Conservation (phyloP, 1,140 invertebrate genomes). For the Drosophila tani region DNA sequence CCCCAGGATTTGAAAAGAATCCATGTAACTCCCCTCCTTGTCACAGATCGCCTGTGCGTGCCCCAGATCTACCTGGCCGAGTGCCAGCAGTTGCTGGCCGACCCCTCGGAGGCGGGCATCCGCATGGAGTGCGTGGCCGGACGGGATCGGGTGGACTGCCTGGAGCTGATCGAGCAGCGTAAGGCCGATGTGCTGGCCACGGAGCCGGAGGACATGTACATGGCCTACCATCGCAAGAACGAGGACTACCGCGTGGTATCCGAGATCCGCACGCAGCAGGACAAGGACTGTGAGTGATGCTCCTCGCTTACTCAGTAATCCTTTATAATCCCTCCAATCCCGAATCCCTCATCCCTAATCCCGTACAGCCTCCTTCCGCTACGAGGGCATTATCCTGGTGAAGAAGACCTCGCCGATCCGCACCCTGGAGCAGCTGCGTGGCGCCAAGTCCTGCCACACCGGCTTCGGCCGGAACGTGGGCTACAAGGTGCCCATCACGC, state of each 20-base stretch:
- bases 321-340: too few species aligned
- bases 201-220: slow-evolving; percentile 92
- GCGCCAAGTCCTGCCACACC: slow-evolving; percentile 92
- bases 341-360: too few species aligned
- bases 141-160: slow-evolving; percentile 91
- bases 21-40: too few species aligned
- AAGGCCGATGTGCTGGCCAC: slow-evolving; percentile 92
- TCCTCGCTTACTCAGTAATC: too few species aligned
- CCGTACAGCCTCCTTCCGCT: slow-evolving; percentile 88
- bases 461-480: slow-evolving; percentile 92
- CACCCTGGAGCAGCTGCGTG: slow-evolving; percentile 88
- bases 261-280: slow-evolving; percentile 87
- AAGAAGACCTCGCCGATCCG: slow-evolving; percentile 89
- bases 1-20: slow-evolving; percentile 41
- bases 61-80: slow-evolving; percentile 87
- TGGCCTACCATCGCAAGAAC: slow-evolving; percentile 89
- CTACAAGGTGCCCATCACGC: slow-evolving; percentile 91
- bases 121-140: slow-evolving; percentile 88
- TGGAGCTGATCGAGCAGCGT: slow-evolving; percentile 89
- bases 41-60: slow-evolving; percentile 90
- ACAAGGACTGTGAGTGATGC: slow-evolving; percentile 86
- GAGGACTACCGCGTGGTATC: slow-evolving; percentile 89
- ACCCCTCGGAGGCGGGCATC: slow-evolving; percentile 88
- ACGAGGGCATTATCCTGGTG: slow-evolving; percentile 91
- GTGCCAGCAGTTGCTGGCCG: slow-evolving; percentile 88